These are phyloP conservation scores for Lethenteron reissneri DNA, from an alignment of 2,113 vertebrate species.

Conservation along the genomic window DNA sequence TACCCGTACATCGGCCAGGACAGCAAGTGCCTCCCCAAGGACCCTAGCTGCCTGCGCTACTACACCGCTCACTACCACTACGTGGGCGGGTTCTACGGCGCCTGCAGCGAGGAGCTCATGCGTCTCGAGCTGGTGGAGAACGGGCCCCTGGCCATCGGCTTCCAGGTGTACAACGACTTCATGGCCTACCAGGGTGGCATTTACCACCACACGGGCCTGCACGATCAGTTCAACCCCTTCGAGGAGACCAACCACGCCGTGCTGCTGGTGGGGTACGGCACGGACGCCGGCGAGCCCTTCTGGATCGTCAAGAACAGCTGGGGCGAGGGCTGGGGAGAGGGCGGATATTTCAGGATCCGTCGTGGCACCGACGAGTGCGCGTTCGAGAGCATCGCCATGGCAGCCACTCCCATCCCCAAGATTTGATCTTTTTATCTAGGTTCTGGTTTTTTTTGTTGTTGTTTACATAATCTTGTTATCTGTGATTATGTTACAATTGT, in stretches of 20 bases:
- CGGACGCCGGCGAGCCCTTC: conserved; percentile 42
- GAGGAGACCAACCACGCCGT: conserved; percentile 84
- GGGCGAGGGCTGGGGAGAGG: conserved; percentile 53
- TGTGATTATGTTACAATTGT: too few species aligned
- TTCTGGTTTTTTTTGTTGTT: too few species aligned
- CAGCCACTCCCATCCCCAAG: conserved; percentile 42
- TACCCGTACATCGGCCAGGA: conserved; percentile 43
- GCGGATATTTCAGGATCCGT: conserved; percentile 71
- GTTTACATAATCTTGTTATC: too few species aligned
- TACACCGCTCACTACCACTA: conserved; percentile 59
- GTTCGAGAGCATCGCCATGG: conserved; percentile 67
- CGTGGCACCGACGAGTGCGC: conserved; percentile 60
- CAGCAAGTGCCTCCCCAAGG: conserved; percentile 29
- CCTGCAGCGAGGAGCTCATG: conserved; percentile 69
- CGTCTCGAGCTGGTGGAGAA: conserved; percentile 48
- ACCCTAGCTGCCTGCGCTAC: conserved; percentile 24
- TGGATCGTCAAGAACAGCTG: conserved; percentile 98
- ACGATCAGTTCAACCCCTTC: conserved; percentile 53
- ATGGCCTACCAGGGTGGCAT: conserved; percentile 44
- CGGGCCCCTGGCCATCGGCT: conserved; percentile 53
- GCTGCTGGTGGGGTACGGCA: conserved; percentile 65
- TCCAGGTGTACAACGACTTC: conserved; percentile 68
- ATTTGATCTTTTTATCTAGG: conserved; percentile 17
- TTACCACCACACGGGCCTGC: conserved; percentile 66
- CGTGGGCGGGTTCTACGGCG: conserved; percentile 80